phyloP scores from a whole-genome alignment of 2,888 invertebrate species.

The Apamea sordens region DNA sequence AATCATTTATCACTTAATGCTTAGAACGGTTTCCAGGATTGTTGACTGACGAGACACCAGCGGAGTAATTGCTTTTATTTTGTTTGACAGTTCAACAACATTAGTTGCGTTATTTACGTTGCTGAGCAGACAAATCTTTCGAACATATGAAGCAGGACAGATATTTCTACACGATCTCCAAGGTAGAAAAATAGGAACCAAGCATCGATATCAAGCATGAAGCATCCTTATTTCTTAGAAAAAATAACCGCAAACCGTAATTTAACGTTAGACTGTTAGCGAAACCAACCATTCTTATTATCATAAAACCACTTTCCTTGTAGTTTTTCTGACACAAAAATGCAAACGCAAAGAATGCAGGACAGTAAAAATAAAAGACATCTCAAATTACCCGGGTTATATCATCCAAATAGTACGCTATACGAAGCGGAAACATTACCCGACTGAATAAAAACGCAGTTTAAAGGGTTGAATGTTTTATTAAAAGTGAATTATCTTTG shows the following conservation, averaged over 20 bases:
- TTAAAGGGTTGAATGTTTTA: conserved; percentile 49
- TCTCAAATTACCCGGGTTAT: conserved; percentile 43
- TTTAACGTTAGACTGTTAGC: background rate
- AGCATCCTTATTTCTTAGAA: background rate
- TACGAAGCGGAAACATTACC: conserved; percentile 40
- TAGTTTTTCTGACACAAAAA: conserved; percentile 7
- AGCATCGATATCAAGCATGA: background rate
- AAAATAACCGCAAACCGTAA: background rate
- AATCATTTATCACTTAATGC: too few species aligned
- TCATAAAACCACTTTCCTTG: background rate
- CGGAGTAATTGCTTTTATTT: too few species aligned
- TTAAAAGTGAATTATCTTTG: conserved; percentile 54
- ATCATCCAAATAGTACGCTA: conserved; percentile 25
- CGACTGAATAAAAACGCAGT: conserved; percentile 43
- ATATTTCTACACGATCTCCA: too few species aligned
- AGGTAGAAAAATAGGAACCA: background rate
- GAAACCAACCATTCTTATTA: background rate
- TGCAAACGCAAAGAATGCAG: conserved; percentile 5
- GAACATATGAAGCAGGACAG: too few species aligned
- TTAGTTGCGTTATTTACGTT: too few species aligned
- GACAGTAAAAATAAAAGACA: conserved; percentile 15
- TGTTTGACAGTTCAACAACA: too few species aligned
- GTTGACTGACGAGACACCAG: too few species aligned
- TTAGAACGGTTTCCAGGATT: too few species aligned
- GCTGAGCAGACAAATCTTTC: too few species aligned